Percentiles rank a stretch among this genome's conserved stretches.
Conservation (phyloP, 2,113 vertebrate species). For the Cephalopterus ornatus region DNA sequence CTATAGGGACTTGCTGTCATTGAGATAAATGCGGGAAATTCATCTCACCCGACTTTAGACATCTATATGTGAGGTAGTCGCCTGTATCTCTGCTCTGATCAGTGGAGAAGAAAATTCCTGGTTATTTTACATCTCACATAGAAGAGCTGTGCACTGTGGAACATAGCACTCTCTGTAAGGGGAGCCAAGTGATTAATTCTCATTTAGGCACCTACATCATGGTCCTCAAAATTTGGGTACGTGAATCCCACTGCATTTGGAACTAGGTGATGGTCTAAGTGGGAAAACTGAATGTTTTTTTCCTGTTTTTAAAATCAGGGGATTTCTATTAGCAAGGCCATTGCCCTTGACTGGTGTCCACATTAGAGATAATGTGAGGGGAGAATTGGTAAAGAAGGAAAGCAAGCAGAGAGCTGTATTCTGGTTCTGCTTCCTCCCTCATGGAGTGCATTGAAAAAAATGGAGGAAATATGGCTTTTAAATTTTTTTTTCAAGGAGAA, state of each 20-base stretch:
- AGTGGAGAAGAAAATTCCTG: neutral
- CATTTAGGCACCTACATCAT: neutral
- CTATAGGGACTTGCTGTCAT: neutral
- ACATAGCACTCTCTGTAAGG: neutral
- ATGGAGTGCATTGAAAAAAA: neutral
- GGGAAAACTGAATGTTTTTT: neutral
- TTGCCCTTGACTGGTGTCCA: neutral
- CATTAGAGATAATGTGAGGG: neutral
- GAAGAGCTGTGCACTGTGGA: neutral
- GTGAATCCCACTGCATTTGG: neutral
- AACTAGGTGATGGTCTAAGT: neutral
- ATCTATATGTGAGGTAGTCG: neutral
- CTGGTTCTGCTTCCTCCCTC: neutral
- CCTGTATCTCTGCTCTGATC: neutral
- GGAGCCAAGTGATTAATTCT: neutral
- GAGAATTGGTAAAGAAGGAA: neutral
- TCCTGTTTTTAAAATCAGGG: neutral
- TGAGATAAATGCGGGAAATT: neutral
- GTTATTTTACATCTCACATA: neutral
- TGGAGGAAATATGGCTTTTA: fast-evolving
- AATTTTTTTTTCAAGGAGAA: neutral
- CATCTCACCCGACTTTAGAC: neutral
- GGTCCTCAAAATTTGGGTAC: neutral
- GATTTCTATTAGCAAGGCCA: neutral
- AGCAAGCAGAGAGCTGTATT: neutral